Percentiles rank a stretch among this genome's conserved stretches.
These are phyloP conservation scores for Pteronotus mesoamericanus DNA, from an alignment of 2,797 vertebrate genomes.

Conservation along the genomic window DNA sequence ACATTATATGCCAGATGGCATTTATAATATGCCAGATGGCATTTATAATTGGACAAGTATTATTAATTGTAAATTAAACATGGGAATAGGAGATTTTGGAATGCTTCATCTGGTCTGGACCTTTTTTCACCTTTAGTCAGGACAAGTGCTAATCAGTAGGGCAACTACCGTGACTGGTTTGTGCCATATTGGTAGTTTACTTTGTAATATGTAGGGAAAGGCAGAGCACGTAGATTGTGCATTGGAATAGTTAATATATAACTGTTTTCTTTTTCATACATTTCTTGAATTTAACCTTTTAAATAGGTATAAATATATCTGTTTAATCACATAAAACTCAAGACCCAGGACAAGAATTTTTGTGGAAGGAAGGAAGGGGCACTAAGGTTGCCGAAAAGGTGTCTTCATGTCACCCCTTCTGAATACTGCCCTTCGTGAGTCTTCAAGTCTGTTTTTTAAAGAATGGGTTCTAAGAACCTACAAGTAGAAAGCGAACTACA, in stretches of 20 bases:
- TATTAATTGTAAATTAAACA: background rate
- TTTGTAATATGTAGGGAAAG: background rate
- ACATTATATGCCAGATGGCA: background rate
- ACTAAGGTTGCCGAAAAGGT: background rate
- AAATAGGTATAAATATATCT: background rate
- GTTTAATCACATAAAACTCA: background rate
- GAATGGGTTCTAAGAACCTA: background rate
- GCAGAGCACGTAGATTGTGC: background rate
- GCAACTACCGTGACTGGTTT: background rate
- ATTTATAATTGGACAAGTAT: background rate
- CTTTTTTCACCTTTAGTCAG: background rate
- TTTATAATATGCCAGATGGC: background rate
- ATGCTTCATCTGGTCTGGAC: background rate
- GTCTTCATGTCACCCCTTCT: background rate
- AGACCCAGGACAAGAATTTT: background rate
- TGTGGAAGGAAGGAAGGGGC: background rate
- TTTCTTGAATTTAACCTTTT: slow-evolving; percentile 30
- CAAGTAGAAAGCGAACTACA: background rate
- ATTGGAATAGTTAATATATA: background rate
- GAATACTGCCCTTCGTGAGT: background rate
- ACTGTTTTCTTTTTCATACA: background rate
- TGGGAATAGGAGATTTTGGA: background rate
- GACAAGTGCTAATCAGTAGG: background rate
- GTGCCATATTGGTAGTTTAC: background rate
- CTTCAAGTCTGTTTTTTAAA: background rate